Conservation (phyloP, 2,113 vertebrate genomes). For the Ochotona princeps region DNA sequence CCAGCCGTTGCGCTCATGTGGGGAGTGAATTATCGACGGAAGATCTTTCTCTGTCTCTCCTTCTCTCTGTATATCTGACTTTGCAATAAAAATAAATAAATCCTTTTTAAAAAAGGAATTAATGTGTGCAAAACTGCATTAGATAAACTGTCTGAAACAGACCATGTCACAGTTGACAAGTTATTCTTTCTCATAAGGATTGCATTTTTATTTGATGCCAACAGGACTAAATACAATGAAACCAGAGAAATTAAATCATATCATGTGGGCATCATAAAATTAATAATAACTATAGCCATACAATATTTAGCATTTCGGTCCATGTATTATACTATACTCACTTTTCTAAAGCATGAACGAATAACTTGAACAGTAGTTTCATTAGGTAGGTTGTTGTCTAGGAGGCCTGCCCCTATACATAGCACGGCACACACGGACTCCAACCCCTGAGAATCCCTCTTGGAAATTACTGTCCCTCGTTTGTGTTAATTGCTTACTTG, state of each 20-base stretch:
- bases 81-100: too few species aligned
- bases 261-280: not conserved
- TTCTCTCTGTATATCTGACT: too few species aligned
- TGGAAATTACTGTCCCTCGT: not conserved
- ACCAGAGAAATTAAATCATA: not conserved
- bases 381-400: not conserved
- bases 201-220: constrained; percentile 47
- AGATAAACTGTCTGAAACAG: constrained; percentile 58
- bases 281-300: not conserved
- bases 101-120: too few species aligned
- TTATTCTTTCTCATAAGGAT: constrained; percentile 27
- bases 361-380: not conserved
- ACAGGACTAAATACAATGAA: constrained; percentile 30
- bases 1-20: too few species aligned
- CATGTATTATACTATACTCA: not conserved
- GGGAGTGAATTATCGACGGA: too few species aligned
- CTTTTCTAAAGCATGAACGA: constrained; percentile 5
- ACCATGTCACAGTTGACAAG: constrained; percentile 41
- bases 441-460: not conserved
- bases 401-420: not conserved
- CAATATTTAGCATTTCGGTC: constrained; percentile 4
- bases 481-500: not conserved
- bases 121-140: not conserved
- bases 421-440: accelerated
- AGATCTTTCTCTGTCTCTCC: too few species aligned